Percentiles rank a stretch among this genome's conserved stretches.
These are phyloP conservation scores for Coturnix japonica DNA, from an alignment of 2,113 vertebrate species.

Conservation along the genomic window DNA sequence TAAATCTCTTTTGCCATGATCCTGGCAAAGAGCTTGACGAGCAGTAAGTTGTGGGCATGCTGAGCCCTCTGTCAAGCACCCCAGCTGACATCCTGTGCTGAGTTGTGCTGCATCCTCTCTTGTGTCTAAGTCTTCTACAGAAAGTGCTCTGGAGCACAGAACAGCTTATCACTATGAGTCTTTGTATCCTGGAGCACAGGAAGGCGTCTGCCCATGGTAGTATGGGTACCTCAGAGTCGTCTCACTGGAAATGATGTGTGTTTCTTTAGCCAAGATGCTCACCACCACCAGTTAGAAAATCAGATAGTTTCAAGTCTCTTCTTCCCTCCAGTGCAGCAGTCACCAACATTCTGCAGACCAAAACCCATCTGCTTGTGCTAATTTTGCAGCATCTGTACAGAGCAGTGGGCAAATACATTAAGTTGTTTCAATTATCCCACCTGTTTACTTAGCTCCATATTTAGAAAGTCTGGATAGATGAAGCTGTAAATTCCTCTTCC, in stretches of 20 bases:
- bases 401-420: neutral
- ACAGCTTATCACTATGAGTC: neutral
- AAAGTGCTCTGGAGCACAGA: neutral
- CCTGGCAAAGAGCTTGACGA: neutral
- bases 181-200: neutral
- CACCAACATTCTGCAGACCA: neutral
- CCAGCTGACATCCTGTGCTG: neutral
- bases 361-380: neutral
- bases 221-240: neutral
- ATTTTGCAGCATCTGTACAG: neutral
- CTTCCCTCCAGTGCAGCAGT: neutral
- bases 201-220: neutral
- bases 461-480: constrained; percentile 48
- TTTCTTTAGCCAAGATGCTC: neutral
- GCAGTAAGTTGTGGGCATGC: neutral
- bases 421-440: constrained; percentile 51
- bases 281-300: neutral
- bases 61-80: neutral
- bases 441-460: constrained; percentile 62
- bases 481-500: constrained; percentile 27
- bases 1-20: neutral
- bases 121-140: accelerated
- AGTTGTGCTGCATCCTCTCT: neutral
- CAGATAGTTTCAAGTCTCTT: neutral
- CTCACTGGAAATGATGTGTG: neutral